These are phyloP conservation scores for Caenorhabditis sp. DNA, from an alignment of 2,888 invertebrate genomes.

Conservation along the genomic window DNA sequence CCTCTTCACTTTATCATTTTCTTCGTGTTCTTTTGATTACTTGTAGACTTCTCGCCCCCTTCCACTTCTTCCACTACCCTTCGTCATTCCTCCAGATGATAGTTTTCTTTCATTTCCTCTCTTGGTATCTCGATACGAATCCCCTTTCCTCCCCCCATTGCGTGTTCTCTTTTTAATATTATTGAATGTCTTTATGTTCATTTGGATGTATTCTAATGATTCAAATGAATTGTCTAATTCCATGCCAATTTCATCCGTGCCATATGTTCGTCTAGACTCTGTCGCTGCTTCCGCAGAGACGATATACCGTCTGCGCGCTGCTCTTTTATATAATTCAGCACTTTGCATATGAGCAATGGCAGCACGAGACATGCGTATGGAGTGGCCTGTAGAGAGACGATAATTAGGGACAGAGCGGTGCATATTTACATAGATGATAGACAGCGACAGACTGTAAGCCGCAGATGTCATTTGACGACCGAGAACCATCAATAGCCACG, in stretches of 20 bases:
- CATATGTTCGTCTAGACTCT: conserved; percentile 17
- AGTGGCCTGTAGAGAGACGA: conserved; percentile 35
- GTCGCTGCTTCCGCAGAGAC: conserved; percentile 16
- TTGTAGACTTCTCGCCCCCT: conserved; percentile 33
- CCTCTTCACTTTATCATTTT: conserved; percentile 25
- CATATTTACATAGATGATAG: conserved; percentile 34
- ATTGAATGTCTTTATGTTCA: neutral
- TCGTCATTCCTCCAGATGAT: conserved; percentile 4
- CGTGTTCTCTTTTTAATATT: conserved; percentile 1
- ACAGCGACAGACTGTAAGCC: conserved; percentile 28
- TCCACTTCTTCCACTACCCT: conserved; percentile 16
- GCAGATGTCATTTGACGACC: conserved; percentile 1
- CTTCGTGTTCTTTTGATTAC: conserved; percentile 1
- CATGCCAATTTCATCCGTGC: conserved; percentile 22
- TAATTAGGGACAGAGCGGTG: no score
- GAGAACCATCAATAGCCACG: conserved; percentile 21
- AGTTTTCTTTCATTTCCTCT: conserved; percentile 46
- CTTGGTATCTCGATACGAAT: conserved; percentile 42
- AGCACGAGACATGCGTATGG: conserved; percentile 37
- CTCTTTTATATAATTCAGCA: conserved; percentile 30
- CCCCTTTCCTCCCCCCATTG: conserved; percentile 6
- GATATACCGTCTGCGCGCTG: conserved; percentile 19
- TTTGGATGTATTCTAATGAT: neutral
- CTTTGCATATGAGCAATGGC: conserved; percentile 24
- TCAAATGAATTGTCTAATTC: conserved; percentile 20